Base-by-base conservation (phyloP, 2,797 vertebrate genomes). In the Hydrocynus forskahlii region DNA sequence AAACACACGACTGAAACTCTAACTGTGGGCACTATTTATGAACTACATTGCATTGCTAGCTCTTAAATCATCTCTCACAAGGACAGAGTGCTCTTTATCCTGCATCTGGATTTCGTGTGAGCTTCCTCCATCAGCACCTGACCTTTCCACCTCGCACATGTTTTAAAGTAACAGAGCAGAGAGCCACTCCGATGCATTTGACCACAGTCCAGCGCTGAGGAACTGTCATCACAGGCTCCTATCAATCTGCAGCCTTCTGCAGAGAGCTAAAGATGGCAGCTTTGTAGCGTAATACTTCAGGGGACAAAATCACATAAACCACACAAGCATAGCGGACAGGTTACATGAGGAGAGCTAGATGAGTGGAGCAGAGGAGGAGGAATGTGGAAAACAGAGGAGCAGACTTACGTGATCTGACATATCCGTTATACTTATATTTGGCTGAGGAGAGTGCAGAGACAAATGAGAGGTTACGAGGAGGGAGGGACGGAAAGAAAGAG, bases 371-470 rank as follows among this genome's bases (percentile, higher is more conserved):
- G 59, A 78, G 66, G 68, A 77, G 50, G 67, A 25, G 50, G 59
- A 85, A 82, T 82, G 82, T 80, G 78, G 67, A 82, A 87, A 87
- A 86, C 78, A 84, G 83, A 81, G 81, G 81, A 85, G 86, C 80
- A 84, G 76, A 96, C 94, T 96, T 95, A 95, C 94, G 93, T 95
- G 94, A 90, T 94, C 92, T 94, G 93, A 95, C 93, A 95, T 91
- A 95, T 95, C 95, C 94, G 89, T 96, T 95, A 96, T 93, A 95
- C 92, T 94, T 95, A 95, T 94, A 95, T 95, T 95, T 95, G 91
- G 94, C 95, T 95, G 92, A 94, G 92, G 89, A 93, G 89, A 95
- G 93, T 94, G 91, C 90, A 95, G 94, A 95, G 92, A 94, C 93
- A 94, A 92, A 93, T 92, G 92, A 94, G 88, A 93, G 87, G 92